These are phyloP conservation scores for Antedon mediterranea DNA, from an alignment of 53 echinoderm and acorn worm genomes.

Conservation along the genomic window DNA sequence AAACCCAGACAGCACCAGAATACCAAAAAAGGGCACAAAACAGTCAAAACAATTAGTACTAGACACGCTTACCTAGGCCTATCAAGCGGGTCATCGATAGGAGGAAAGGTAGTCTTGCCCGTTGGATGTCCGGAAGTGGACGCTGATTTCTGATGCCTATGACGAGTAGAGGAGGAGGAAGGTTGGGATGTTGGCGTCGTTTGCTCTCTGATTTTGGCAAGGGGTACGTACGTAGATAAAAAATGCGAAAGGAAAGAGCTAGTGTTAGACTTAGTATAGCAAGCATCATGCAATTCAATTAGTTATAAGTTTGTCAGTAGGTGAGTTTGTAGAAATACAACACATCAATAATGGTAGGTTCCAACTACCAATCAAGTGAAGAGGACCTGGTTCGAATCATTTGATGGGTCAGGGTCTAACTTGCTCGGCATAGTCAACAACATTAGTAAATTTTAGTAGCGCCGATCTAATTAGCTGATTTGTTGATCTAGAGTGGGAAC, in stretches of 20 bases:
- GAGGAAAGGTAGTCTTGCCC: conserved; percentile 62
- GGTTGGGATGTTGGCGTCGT: background rate
- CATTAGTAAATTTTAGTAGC: too few relatives aligned
- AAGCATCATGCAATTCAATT: background rate
- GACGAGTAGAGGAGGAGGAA: conserved; percentile 30
- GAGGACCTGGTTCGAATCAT: too few relatives aligned
- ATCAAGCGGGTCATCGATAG: conserved; percentile 75
- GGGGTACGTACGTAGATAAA: background rate
- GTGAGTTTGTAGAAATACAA: background rate
- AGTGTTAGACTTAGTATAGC: background rate
- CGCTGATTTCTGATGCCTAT: conserved; percentile 81
- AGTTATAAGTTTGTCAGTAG: background rate
- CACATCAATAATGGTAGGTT: too few relatives aligned
- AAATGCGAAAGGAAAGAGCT: background rate
- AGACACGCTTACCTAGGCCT: conserved; percentile 70
- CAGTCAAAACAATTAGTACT: background rate
- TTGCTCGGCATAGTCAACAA: too few relatives aligned
- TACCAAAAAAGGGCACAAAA: background rate
- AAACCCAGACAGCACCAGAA: background rate
- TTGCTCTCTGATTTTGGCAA: background rate
- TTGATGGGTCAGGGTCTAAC: too few relatives aligned
- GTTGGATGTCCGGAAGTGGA: conserved; percentile 93
- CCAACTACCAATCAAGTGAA: too few relatives aligned
- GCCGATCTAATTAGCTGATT: too few relatives aligned
- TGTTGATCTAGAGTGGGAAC: too few relatives aligned